These are phyloP conservation scores for Drosophila pectinifera DNA, from an alignment of 1,140 invertebrate species.

Conservation along the genomic window DNA sequence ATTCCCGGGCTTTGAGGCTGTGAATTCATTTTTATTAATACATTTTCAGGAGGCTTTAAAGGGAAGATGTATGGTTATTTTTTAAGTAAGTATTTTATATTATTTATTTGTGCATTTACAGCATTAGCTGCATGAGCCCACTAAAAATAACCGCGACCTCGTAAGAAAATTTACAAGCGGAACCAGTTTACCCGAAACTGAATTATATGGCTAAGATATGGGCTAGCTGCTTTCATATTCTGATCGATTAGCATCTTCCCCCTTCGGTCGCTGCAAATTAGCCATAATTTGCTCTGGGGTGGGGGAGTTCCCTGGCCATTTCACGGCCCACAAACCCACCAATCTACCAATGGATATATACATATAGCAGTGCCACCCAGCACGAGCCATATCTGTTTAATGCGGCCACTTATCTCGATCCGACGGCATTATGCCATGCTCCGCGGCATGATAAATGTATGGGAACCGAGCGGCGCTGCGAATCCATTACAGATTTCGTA, in stretches of 20 bases:
- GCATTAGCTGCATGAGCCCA: neutral
- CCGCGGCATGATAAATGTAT: slow-evolving; percentile 20
- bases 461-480: slow-evolving; percentile 10
- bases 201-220: neutral
- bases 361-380: neutral
- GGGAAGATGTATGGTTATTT: too few relatives aligned
- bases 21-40: neutral
- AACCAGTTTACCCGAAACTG: slow-evolving; percentile 1
- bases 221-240: slow-evolving; percentile 19
- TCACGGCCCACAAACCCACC: slow-evolving; percentile 27
- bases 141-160: neutral
- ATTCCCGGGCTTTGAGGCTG: neutral
- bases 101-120: neutral
- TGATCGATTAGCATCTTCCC: slow-evolving; percentile 39
- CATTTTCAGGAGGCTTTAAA: neutral
- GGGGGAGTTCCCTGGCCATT: slow-evolving; percentile 24
- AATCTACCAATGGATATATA: slow-evolving; percentile 5
- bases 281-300: slow-evolving; percentile 25
- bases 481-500: slow-evolving; percentile 44
- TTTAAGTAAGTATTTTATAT: neutral
- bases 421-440: slow-evolving; percentile 22
- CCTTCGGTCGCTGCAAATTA: slow-evolving; percentile 20
- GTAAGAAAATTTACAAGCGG: slow-evolving; percentile 9
- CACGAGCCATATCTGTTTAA: slow-evolving; percentile 38
- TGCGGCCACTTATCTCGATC: slow-evolving; percentile 49